phyloP scores from a whole-genome alignment of 2,113 vertebrate genomes.

The Burhinus oedicnemus region DNA sequence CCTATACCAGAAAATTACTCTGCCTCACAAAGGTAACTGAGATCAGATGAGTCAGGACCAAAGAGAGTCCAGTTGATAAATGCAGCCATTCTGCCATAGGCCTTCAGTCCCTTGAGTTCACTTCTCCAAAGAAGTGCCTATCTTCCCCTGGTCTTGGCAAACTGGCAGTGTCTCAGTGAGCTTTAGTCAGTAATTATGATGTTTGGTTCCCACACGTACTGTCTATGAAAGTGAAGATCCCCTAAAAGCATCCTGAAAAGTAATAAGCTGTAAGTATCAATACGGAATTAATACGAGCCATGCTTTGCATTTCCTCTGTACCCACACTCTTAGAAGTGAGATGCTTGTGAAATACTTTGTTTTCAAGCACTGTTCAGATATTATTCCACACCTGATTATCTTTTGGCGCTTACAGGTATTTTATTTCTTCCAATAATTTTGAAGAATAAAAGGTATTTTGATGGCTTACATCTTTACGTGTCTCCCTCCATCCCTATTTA shows the following conservation, averaged over 20 bases:
- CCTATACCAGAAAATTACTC: neutral
- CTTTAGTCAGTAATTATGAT: neutral
- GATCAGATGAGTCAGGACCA: neutral
- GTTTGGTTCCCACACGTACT: neutral
- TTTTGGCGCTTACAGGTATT: neutral
- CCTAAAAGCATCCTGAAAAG: neutral
- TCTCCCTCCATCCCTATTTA: neutral
- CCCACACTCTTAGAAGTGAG: neutral
- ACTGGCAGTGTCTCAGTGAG: rapidly evolving
- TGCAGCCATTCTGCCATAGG: neutral
- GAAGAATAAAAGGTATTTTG: neutral
- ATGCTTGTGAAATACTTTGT: rapidly evolving
- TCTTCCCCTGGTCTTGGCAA: neutral
- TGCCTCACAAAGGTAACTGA: neutral
- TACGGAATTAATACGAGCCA: neutral
- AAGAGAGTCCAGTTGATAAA: neutral
- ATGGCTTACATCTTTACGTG: neutral
- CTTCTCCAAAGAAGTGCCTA: neutral
- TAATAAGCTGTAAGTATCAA: neutral
- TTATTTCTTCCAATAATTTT: neutral
- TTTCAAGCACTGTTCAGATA: neutral
- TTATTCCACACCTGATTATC: neutral
- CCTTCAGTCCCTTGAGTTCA: neutral
- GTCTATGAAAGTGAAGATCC: neutral
- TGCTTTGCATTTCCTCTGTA: neutral